Evolutionary conservation across 2,888 invertebrate species (phyloP), one percentile per base, ranked within the genome.

Genomic region (Megalurothrips usitatus): DNA sequence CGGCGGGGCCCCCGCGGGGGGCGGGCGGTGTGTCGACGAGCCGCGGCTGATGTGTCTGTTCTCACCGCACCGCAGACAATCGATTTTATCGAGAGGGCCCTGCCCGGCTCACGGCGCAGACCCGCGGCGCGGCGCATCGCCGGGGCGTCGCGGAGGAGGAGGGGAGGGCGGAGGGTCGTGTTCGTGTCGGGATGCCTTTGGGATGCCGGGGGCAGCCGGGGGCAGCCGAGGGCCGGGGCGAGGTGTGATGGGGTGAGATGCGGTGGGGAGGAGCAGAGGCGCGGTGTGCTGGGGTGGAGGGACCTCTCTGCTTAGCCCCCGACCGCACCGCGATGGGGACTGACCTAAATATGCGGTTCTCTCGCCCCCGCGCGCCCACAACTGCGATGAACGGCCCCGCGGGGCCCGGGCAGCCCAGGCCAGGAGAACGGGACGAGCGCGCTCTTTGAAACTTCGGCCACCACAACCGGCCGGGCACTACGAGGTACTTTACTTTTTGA

Each of bases 21-120:
- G 10, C 10, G 49, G 49, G 49, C 49, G 49, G 49, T 12, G 49
- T 12, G 10, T 49, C 49, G 49, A 12, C 49, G 10, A 12, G 34
- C 34, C 34, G 34, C 34, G 23, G 68, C 68, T 75, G 68, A 75
- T 75, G 68, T 75, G 68, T 75, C 68, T 75, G 68, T 75, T 75
- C 68, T 75, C 68, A 75, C 68, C 68, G 68, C 68, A 75, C 68
- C 68, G 68, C 68, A 75, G 68, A 75, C 68, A 75, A 75, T 75
- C 68, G 68, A 75, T 75, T 75, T 75, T 75, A 75, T 75, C 68
- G 68, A 75, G 68, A 26, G 68, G 26, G 68, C 68, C n/a, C 23
- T 6, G 23, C 68, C 23, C 26, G 58, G 58, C 58, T 43, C 34
- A 43, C 3, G 34, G 34, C 34, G 2, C 34, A 43, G 34, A 43